Evolutionary conservation across 2,113 vertebrate species (phyloP), one percentile per base, ranked within the genome.

Genomic region (Addax nasomaculatus): DNA sequence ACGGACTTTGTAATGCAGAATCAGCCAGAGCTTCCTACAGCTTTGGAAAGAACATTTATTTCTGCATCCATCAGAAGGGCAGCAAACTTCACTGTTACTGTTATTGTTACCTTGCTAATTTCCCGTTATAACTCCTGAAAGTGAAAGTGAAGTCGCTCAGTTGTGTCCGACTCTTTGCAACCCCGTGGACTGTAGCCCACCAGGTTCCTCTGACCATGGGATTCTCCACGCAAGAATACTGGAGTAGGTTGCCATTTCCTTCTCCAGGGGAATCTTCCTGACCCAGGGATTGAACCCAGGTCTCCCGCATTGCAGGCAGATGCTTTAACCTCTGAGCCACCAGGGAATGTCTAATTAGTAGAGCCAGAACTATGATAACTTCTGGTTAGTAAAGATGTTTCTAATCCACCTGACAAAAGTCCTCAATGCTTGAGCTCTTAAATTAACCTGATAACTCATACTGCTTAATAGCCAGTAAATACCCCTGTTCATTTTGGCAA

Each of bases 401-500:
- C 30, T 90, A 55, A 90, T 90, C 49, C 70, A 85, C 58, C 27
- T 84, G 43, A 73, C 8, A 67, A 83, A 88, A 90, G n/a, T 39
- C 60, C 73, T 95, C 83, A 95, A 95, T 30, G 51, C 39, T 81
- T 89, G 36, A 85, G 30, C 36, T 60, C 67, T 92, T 97, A 97
- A 97, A 92, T 93, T 97, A 92, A 96, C 57, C 45, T 76, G 43
- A 49, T 67, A 90, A 89, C 53, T 98, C 84, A 89, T 87, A 76
- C 79, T 92, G 96, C 36, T 17, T 79, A 91, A 80, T 78, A 85
- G 21, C n/a, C 79, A 90, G 57, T 55, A 93, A 95, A 96, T 95
- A 97, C 33, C 19, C 5, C 64, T 64, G 89, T 96, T 95, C 76
- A 78, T 95, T 86, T 89, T 92, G 70, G 25, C 89, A 94, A 58